Evolutionary conservation across 2,888 invertebrate genomes (phyloP).

Genomic region (Tenodera sinensis): DNA sequence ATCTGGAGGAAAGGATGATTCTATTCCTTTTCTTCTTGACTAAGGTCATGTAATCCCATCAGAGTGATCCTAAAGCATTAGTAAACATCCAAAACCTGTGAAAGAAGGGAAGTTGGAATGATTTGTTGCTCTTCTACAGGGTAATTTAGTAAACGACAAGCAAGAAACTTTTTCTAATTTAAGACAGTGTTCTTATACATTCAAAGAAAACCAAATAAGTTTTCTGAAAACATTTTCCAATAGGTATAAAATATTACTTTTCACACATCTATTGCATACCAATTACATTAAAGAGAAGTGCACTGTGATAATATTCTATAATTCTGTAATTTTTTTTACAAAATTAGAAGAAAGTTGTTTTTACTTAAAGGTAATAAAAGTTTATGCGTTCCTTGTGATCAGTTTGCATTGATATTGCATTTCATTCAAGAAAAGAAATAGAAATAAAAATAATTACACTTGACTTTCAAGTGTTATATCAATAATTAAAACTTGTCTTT

Average conservation of each 20-base stretch:
- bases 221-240: neutral
- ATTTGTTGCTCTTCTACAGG: too few relatives aligned
- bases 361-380: neutral
- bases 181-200: neutral
- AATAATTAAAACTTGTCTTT: neutral
- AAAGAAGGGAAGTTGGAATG: neutral
- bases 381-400: neutral
- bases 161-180: neutral
- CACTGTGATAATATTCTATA: neutral
- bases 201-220: neutral
- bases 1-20: too few relatives aligned
- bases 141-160: neutral
- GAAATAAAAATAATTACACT: neutral
- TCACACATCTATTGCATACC: neutral
- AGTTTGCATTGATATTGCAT: neutral
- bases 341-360: neutral
- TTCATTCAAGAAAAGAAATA: neutral
- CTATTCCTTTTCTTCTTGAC: too few relatives aligned
- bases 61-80: too few relatives aligned
- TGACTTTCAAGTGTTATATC: neutral
- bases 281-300: neutral
- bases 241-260: neutral
- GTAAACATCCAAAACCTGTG: too few relatives aligned
- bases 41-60: too few relatives aligned
- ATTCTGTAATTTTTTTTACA: neutral